Base-by-base conservation (phyloP, 2,888 invertebrate species). In the Choreutis nemorana region DNA sequence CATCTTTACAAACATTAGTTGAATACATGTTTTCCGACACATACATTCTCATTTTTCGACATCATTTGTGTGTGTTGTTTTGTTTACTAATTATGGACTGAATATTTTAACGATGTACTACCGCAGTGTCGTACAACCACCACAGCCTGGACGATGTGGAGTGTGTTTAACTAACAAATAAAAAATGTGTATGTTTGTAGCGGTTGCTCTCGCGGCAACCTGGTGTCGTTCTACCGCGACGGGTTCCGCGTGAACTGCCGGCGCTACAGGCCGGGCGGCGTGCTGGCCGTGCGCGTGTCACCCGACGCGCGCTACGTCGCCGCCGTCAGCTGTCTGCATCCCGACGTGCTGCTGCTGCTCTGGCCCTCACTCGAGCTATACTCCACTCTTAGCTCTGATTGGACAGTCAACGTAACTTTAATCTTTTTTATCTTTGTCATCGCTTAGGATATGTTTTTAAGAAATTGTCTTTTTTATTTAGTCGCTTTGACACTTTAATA, bases 231-330 rank as follows among this genome's bases (percentile, higher is more conserved):
- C 33, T 43, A 52, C 0, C 54, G 55, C 1, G 31, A 40, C 3
- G 48, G 42, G 0, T 23, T 21, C 2, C 12, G 34, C 1, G 49
- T 64, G 14, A 45, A 33, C 28, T 50, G 45, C 34, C 32, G 37
- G 2, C 41, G 29, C 2, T 32, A 44, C 1, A 28, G 36, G 1
- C 31, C 28, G 0, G 40, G 36, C 2, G 42, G 59, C 0, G 45
- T 68, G 8, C 40, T 53, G 2, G 37, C 50, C 0, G 53, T 59
- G 2, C 41, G 59, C 7, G 58, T 78, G 14, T 73, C 77, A 1
- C 77, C 77, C 0, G 58, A 78, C 39, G 60, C 75, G 0, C 50
- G 77, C 1, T 68, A 51, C 40, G 51, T 70, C 2, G 63, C 71
- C 0, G 62, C 50, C 0, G 38, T 50, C 0, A 36, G 48, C 0